phyloP scores from a whole-genome alignment of 1,140 invertebrate genomes.

The Akabosia matsudoensis region DNA sequence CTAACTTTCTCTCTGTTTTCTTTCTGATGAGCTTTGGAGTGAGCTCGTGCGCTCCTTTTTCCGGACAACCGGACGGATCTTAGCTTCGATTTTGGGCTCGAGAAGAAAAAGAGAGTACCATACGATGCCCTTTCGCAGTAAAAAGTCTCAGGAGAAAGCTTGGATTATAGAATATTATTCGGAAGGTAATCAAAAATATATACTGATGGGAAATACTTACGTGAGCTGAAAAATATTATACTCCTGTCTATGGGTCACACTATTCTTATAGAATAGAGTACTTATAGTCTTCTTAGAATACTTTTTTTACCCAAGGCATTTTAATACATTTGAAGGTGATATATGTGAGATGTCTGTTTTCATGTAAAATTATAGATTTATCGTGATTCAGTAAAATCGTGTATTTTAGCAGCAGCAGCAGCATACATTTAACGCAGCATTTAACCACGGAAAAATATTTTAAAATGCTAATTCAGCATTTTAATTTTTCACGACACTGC shows the following conservation, averaged over 20 bases:
- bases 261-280: no score
- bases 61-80: not conserved
- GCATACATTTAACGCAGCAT: not conserved
- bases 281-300: not conserved
- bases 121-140: no score
- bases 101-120: not conserved
- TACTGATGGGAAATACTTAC: not conserved
- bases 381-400: no score
- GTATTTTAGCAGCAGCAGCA: not conserved
- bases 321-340: no score
- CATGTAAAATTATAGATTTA: no score
- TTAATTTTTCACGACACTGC: no score
- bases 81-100: not conserved
- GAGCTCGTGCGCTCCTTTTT: not conserved
- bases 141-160: not conserved
- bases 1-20: not conserved
- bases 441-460: no score
- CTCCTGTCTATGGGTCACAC: no score
- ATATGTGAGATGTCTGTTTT: no score
- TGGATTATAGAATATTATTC: not conserved
- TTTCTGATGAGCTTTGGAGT: not conserved
- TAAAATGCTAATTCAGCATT: no score
- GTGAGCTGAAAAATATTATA: slow-evolving; percentile 6
- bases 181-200: not conserved
- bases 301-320: not conserved